A percentile compares a stretch with the other conserved stretches of the same genome.
Conservation (phyloP, 2,113 vertebrate species). For the Carollia perspicillata region DNA sequence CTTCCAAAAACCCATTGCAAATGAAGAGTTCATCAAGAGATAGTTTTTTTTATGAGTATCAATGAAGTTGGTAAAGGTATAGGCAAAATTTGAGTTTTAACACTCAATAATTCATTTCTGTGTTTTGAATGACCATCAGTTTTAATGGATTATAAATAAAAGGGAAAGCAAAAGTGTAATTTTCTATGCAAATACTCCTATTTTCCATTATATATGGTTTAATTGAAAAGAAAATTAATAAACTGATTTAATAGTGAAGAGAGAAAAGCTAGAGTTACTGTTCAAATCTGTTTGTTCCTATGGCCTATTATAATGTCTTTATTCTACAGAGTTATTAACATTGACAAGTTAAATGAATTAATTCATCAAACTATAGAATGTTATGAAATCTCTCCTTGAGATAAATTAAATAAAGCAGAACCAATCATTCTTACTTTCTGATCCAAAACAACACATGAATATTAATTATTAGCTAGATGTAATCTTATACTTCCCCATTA, state of each 20-base stretch:
- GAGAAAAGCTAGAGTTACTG: slow-evolving; percentile 67
- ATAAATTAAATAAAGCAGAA: slow-evolving; percentile 83
- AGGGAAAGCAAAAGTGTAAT: background rate
- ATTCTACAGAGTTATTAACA: slow-evolving; percentile 82
- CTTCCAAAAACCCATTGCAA: background rate
- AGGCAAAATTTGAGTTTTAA: background rate
- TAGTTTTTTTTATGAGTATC: background rate
- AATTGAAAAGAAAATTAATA: slow-evolving; percentile 63
- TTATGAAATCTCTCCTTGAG: slow-evolving; percentile 83
- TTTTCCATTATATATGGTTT: background rate
- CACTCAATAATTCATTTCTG: background rate
- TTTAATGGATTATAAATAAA: background rate
- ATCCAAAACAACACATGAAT: slow-evolving; percentile 75
- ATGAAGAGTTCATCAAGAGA: background rate
- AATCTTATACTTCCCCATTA: slow-evolving; percentile 63
- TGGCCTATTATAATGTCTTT: slow-evolving; percentile 74
- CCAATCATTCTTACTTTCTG: slow-evolving; percentile 79
- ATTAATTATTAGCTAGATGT: slow-evolving; percentile 75
- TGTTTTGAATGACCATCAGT: background rate
- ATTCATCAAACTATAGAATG: slow-evolving; percentile 84
- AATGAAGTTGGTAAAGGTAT: accelerated
- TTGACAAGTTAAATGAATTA: slow-evolving; percentile 86
- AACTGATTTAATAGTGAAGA: slow-evolving; percentile 61
- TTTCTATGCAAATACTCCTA: slow-evolving; percentile 36
- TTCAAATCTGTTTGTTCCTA: slow-evolving; percentile 66